Percentiles rank a stretch among this genome's conserved stretches.
phyloP scores from a whole-genome alignment of 2,797 vertebrate genomes.

The Anguilla anguilla region DNA sequence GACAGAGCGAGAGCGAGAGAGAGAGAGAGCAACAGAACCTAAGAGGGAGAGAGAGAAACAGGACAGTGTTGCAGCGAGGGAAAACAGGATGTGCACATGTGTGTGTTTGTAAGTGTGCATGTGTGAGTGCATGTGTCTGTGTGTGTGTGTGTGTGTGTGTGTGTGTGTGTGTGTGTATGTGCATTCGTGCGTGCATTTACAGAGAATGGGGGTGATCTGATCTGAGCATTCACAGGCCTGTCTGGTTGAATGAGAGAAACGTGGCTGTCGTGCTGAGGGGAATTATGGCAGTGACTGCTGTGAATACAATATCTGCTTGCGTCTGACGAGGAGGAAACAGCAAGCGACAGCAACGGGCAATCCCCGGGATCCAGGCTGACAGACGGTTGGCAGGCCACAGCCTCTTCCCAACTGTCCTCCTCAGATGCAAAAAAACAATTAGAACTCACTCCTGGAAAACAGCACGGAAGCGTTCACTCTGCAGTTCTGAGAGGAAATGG shows the following conservation, averaged over 20 bases:
- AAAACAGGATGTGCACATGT: slow-evolving; percentile 45
- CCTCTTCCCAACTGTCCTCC: slow-evolving; percentile 34
- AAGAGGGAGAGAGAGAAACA: slow-evolving; percentile 50
- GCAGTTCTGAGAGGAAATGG: not conserved
- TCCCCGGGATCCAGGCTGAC: slow-evolving; percentile 38
- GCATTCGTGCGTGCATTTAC: not conserved
- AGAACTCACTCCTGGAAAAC: not conserved
- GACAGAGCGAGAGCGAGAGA: slow-evolving; percentile 41
- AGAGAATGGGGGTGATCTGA: slow-evolving; percentile 24
- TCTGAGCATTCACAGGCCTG: not conserved
- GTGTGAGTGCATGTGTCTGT: slow-evolving; percentile 28
- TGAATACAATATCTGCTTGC: slow-evolving; percentile 36
- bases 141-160: too few species aligned
- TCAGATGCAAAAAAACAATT: not conserved
- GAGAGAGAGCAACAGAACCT: not conserved
- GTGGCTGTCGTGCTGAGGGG: slow-evolving; percentile 14
- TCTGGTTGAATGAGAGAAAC: slow-evolving; percentile 19
- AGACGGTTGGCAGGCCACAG: slow-evolving; percentile 34
- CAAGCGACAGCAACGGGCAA: slow-evolving; percentile 41
- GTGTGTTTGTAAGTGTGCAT: slow-evolving; percentile 15
- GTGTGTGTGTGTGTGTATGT: not conserved
- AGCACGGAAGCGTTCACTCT: not conserved
- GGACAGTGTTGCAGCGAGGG: slow-evolving; percentile 40
- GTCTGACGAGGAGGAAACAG: slow-evolving; percentile 39
- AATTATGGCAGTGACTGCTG: slow-evolving; percentile 25